Percentiles rank a stretch among this genome's conserved stretches.
Evolutionary conservation across 2,113 vertebrate genomes (phyloP).

Genomic region (Sinocyclocheilus anshuiensis): DNA sequence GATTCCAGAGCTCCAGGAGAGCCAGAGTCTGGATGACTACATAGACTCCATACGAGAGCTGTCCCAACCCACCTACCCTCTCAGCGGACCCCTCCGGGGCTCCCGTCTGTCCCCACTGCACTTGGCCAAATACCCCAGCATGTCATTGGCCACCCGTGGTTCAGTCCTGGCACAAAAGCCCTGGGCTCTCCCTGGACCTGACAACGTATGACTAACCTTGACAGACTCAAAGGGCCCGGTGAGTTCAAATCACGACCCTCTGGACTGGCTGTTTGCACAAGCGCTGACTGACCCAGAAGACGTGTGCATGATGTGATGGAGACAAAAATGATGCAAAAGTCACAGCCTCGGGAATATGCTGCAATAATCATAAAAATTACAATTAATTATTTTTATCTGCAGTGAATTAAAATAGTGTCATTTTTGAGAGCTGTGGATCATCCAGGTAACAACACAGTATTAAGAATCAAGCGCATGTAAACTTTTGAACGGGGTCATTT

Average conservation of each 20-base stretch:
- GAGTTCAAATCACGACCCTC: slow-evolving; percentile 49
- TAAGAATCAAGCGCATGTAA: no score
- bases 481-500: no score
- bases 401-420: neutral
- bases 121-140: neutral
- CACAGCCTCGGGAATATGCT: neutral
- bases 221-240: slow-evolving; percentile 6
- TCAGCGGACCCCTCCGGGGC: slow-evolving; percentile 62
- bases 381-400: neutral
- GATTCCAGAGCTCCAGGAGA: slow-evolving; percentile 65
- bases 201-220: slow-evolving; percentile 59
- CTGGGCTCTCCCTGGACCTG: slow-evolving; percentile 52
- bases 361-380: no score
- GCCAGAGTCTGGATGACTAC: slow-evolving; percentile 65
- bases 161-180: slow-evolving; percentile 11
- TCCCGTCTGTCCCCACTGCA: slow-evolving; percentile 49
- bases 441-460: no score
- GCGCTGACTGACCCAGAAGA: neutral
- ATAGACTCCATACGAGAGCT: slow-evolving; percentile 69
- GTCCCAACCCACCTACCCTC: slow-evolving; percentile 64
- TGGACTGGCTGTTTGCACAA: slow-evolving; percentile 57
- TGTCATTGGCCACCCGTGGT: neutral
- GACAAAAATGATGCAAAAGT: neutral
- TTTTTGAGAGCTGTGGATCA: neutral
- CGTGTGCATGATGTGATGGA: slow-evolving; percentile 24